Evolutionary conservation across 2,797 vertebrate genomes (phyloP), one percentile per base, ranked within the genome.

Genomic region (Syngnathus acus): DNA sequence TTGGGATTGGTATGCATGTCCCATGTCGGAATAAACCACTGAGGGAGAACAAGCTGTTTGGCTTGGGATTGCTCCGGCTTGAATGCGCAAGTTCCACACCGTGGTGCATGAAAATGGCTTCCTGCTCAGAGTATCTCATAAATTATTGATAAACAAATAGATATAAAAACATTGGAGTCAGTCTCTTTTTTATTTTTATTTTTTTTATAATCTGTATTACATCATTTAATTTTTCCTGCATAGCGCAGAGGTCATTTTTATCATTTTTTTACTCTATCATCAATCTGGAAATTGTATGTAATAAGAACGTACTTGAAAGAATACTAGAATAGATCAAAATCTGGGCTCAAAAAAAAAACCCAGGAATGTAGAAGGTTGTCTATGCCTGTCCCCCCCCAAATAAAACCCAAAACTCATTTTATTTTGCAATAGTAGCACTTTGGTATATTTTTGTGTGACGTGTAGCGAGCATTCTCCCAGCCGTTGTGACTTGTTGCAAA

Each of bases 41-140:
- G 64, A 70, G 70, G 62, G 65, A 62, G 48, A 76, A 65, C 70
- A 74, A 80, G 71, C 64, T 76, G 79, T 83, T 82, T 82, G 78
- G 70, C 40, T 62, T 23, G 40, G 13, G 63, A 72, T 70, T 54
- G 67, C 67, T 75, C 60, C 11, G 61, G 58, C 50, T 70, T 77
- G 78, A 74, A 83, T 75, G 67, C 72, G 71, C 58, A 74, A 50
- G 21, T 50, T 17, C 23, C 6, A 50, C 16, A 3, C 26, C 19
- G 7, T 5, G 40, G 45, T 45, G 23, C 32, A 39, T 38, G 57
- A 39, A 57, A 16, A 43, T 45, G 40, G 14, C 5, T 23, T 62
- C 40, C n/a, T 23, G 40, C 42, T 8, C 10, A 45, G 11, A 43
- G 14, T 62, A 23, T 45, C 4, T 40, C 23, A 19, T 23, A 62